Evolutionary conservation across 30 jellyfish, hydroid and myxozoan genomes (phyloP).

Genomic region (Pseudorhiza aurosa): DNA sequence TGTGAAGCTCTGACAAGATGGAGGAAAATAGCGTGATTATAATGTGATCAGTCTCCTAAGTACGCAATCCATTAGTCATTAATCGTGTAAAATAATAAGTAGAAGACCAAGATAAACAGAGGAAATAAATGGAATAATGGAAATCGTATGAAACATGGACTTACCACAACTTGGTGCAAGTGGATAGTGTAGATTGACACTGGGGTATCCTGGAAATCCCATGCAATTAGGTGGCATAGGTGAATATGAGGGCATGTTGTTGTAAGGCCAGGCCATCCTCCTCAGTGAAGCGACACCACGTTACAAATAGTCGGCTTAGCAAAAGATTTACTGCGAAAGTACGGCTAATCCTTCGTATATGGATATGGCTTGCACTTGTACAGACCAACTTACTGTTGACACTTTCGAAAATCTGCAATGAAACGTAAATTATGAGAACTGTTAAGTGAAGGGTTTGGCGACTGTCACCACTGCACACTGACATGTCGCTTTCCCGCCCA

Average conservation of each 20-base stretch:
- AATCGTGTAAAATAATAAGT: too few relatives aligned
- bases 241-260: slow-evolving; percentile 91
- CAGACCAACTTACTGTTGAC: slow-evolving; percentile 67
- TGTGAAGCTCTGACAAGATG: too few relatives aligned
- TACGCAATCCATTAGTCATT: too few relatives aligned
- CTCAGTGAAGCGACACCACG: slow-evolving; percentile 20
- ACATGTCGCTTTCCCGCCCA: slow-evolving; percentile 72
- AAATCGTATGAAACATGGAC: slow-evolving; percentile 3
- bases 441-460: slow-evolving; percentile 16
- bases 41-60: too few relatives aligned
- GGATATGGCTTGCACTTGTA: slow-evolving; percentile 67
- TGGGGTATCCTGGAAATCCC: slow-evolving; percentile 98
- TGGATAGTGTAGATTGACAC: slow-evolving; percentile 97
- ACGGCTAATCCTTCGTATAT: slow-evolving; percentile 65
- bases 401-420: slow-evolving; percentile 55
- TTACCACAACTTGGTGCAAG: slow-evolving; percentile 98
- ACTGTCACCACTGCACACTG: slow-evolving; percentile 50
- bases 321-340: slow-evolving; percentile 70
- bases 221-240: slow-evolving; percentile 95
- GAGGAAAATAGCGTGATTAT: too few relatives aligned
- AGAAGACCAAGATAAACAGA: too few relatives aligned
- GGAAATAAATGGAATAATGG: too few relatives aligned
- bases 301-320: slow-evolving; percentile 68
- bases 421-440: slow-evolving; percentile 17
- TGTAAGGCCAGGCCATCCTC: slow-evolving; percentile 98